These are phyloP conservation scores for Selenia dentaria DNA, from an alignment of 2,888 invertebrate genomes.

Conservation along the genomic window DNA sequence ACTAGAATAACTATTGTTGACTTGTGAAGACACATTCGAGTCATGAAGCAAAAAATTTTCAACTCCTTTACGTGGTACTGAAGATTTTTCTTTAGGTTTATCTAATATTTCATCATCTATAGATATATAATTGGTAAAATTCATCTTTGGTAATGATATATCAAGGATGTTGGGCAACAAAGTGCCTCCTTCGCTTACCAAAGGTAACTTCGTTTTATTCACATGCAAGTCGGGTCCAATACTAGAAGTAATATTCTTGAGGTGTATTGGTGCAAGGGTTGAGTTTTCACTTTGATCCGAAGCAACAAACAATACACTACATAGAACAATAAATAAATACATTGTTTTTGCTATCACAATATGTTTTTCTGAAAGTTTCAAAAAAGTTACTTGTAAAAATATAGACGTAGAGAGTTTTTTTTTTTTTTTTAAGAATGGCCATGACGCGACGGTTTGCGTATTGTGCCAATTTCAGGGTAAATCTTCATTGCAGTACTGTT, in stretches of 20 bases:
- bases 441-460: too few species aligned
- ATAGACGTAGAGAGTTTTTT: too few species aligned
- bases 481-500: too few species aligned
- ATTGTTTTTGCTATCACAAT: not conserved
- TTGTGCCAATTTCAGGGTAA: too few species aligned
- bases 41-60: slow-evolving; percentile 25
- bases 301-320: slow-evolving; percentile 8
- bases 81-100: slow-evolving; percentile 49
- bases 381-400: too few species aligned
- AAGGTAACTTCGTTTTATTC: slow-evolving; percentile 43
- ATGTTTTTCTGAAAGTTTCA: too few species aligned
- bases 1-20: not conserved
- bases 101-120: slow-evolving; percentile 50
- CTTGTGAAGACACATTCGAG: slow-evolving; percentile 13
- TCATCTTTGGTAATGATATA: slow-evolving; percentile 48
- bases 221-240: slow-evolving; percentile 4
- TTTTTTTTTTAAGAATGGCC: too few species aligned
- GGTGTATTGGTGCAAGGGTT: slow-evolving; percentile 1
- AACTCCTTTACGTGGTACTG: slow-evolving; percentile 55
- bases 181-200: slow-evolving; percentile 61
- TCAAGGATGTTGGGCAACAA: slow-evolving; percentile 43
- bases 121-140: slow-evolving; percentile 42
- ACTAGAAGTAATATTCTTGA: not conserved
- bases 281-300: slow-evolving; percentile 17
- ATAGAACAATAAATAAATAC: slow-evolving; percentile 1